A percentile compares a stretch with the other conserved stretches of the same genome.
Evolutionary conservation across 30 jellyfish, hydroid and myxozoan species (phyloP).

Genomic region (Morbakka virulenta): DNA sequence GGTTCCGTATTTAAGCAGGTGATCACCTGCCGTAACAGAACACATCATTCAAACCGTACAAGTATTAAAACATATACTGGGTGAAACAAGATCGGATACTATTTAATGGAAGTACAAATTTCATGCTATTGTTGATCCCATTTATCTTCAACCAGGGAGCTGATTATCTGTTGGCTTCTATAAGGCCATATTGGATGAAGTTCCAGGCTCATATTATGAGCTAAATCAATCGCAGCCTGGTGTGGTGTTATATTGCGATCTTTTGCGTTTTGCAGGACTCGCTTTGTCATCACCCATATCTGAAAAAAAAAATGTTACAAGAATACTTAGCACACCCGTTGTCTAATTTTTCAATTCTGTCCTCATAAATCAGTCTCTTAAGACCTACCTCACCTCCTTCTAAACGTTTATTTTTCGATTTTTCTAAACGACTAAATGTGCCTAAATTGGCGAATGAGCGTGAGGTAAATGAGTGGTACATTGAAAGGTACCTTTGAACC

Average conservation of each 20-base stretch:
- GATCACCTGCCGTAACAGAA: too few species aligned
- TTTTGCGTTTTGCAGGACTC: constrained; percentile 62
- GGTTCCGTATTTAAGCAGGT: too few species aligned
- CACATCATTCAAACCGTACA: too few species aligned
- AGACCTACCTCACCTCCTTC: neutral
- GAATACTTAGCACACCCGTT: neutral
- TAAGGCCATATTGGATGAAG: constrained; percentile 92
- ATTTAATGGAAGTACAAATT: too few species aligned
- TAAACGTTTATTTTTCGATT: too few species aligned
- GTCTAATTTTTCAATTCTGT: neutral
- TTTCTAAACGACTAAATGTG: too few species aligned
- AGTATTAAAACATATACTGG: too few species aligned
- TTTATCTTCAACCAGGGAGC: constrained; percentile 35
- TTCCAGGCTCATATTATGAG: constrained; percentile 67
- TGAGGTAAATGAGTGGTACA: too few species aligned
- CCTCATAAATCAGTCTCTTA: neutral
- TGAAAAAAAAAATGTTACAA: neutral
- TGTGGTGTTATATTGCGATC: constrained; percentile 71
- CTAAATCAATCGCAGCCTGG: constrained; percentile 80
- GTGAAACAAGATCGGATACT: too few species aligned
- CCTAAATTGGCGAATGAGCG: too few species aligned
- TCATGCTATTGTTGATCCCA: too few species aligned
- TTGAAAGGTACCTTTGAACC: too few species aligned
- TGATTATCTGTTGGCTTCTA: constrained; percentile 66
- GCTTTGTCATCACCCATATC: constrained; percentile 79